These are phyloP conservation scores for Boulengeromyrus knoepffleri DNA, from an alignment of 2,113 vertebrate genomes.

Conservation along the genomic window DNA sequence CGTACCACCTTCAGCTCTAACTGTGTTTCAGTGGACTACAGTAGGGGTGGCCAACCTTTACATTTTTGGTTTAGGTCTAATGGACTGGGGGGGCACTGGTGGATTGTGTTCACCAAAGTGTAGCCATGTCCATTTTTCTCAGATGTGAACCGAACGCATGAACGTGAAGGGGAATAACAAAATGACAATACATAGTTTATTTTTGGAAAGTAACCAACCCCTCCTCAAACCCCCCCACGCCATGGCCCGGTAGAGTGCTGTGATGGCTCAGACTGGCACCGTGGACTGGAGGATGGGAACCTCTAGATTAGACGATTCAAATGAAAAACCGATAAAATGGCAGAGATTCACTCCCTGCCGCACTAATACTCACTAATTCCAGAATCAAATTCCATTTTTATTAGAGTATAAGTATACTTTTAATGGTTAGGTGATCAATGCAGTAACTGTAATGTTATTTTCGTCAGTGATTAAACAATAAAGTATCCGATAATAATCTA, in stretches of 20 bases:
- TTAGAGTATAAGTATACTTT: background rate
- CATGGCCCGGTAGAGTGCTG: background rate
- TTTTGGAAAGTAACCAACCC: background rate
- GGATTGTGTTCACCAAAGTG: background rate
- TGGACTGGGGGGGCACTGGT: background rate
- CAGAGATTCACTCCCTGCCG: background rate
- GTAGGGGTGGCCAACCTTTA: background rate
- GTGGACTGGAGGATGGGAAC: background rate
- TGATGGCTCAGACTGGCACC: background rate
- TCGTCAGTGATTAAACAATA: no score
- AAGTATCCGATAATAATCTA: no score
- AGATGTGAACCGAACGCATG: background rate
- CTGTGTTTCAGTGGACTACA: background rate
- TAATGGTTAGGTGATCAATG: background rate
- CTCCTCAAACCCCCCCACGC: background rate
- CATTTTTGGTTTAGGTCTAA: background rate
- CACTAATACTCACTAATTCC: background rate
- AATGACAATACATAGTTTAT: background rate
- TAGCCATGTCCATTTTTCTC: background rate
- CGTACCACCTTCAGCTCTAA: background rate
- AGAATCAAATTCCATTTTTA: background rate
- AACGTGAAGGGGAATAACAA: background rate
- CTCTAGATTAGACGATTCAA: background rate
- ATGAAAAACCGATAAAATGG: background rate
- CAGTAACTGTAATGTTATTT: background rate